Base-by-base conservation (phyloP, 2,113 vertebrate species). In the Thamnaconus septentrionalis region DNA sequence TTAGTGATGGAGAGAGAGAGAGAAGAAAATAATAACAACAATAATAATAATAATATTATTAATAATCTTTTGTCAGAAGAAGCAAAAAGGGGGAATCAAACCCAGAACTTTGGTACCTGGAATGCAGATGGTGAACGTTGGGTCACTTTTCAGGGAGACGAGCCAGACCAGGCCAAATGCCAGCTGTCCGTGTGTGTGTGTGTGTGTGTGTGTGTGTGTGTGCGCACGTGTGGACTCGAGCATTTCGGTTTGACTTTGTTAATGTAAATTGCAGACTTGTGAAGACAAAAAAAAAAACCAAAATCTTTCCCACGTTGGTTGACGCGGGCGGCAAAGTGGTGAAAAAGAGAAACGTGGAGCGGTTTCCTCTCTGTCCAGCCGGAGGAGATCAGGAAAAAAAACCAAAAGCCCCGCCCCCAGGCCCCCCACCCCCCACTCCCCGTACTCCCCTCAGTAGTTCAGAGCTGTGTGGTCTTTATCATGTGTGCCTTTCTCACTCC, bases 401-500 rank as follows among this genome's bases (percentile, higher is more conserved):
- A 92, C 88, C 91, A 90, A 92, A 92, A 90, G 69, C 59, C 61
- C 58, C 59, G 44, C 47, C 61, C 64, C 18, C 18, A 31, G n/a
- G n/a, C 5, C 40, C 49, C 5, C 41, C 4, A 12, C 3, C 7
- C 7, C 3, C 5, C 48, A 18, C 44, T 18, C 12, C 31, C 45
- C 0, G 41, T 31, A 31, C 18, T 31, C 61, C 61, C 74, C 18
- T 56, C 71, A 65, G 76, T 81, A 75, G 75, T 82, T 60, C 63
- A 77, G 76, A 87, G 78, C 85, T 85, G 81, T 89, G 86, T 91
- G 89, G 85, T 92, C 84, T 88, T 50, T 87, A 89, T 91, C 90
- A 88, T 92, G 89, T 92, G 92, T 93, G 92, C 92, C 92, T 93
- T 93, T 90, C 87, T 91, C 83, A 77, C 76, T 87, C 85, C 85